phyloP scores from a whole-genome alignment of 2,888 invertebrate genomes.

The Octodonta nipae region DNA sequence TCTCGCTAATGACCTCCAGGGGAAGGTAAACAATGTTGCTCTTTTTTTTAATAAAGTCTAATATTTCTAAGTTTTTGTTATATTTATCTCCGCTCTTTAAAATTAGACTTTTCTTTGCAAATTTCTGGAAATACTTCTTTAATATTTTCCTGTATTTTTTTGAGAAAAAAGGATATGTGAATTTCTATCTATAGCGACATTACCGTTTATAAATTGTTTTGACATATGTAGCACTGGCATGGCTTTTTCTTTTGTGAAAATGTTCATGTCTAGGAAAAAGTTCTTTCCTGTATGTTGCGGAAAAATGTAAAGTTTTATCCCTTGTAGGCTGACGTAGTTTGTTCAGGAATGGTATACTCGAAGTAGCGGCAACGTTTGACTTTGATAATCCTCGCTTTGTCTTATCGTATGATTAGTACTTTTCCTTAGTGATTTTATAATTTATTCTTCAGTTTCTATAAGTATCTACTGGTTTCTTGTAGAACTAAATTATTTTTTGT shows the following conservation, averaged over 20 bases:
- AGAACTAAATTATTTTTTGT: constrained; percentile 60
- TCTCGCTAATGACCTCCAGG: too few relatives aligned
- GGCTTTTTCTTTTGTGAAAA: constrained; percentile 85
- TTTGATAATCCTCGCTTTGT: constrained; percentile 17
- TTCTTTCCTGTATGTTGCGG: constrained; percentile 83
- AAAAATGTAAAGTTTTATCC: constrained; percentile 77
- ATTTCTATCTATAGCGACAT: too few relatives aligned
- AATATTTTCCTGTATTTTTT: too few relatives aligned
- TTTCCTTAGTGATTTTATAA: constrained; percentile 38
- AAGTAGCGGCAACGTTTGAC: constrained; percentile 10
- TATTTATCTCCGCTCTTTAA: too few relatives aligned
- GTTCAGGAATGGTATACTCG: constrained; percentile 18
- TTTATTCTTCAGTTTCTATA: constrained; percentile 53
- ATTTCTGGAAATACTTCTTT: too few relatives aligned
- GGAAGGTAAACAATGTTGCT: too few relatives aligned
- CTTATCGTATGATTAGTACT: constrained; percentile 16
- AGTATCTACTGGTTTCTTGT: constrained; percentile 58
- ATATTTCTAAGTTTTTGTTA: too few relatives aligned
- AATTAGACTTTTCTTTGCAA: too few relatives aligned
- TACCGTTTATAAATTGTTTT: constrained; percentile 89
- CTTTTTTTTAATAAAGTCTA: too few relatives aligned
- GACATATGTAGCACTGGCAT: constrained; percentile 83
- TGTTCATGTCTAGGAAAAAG: constrained; percentile 85
- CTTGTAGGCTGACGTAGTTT: constrained; percentile 35
- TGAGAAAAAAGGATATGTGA: too few relatives aligned